Evolutionary conservation across 2,888 invertebrate species (phyloP).

Genomic region (Drosophila rubida): DNA sequence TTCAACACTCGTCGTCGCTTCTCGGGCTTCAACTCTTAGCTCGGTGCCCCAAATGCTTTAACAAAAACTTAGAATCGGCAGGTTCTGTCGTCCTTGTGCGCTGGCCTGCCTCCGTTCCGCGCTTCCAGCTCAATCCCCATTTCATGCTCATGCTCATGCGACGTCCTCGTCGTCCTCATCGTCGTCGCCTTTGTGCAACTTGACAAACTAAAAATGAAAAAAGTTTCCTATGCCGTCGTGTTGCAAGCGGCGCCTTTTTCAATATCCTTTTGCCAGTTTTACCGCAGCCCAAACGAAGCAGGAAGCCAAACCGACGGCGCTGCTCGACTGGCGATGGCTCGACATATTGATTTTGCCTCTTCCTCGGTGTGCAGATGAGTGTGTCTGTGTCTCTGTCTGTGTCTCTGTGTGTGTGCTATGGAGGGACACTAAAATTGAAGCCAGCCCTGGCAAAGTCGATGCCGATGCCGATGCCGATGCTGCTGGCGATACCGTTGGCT

Average conservation of each 20-base stretch:
- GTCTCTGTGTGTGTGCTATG: conserved; percentile 4
- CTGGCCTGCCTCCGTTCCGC: neutral
- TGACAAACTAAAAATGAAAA: conserved; percentile 81
- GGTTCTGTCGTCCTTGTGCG: conserved; percentile 25
- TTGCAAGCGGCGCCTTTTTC: conserved; percentile 77
- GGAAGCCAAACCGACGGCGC: conserved; percentile 37
- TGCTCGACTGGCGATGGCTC: conserved; percentile 56
- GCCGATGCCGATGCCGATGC: conserved; percentile 11
- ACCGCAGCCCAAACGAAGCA: conserved; percentile 38
- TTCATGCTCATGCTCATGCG: neutral
- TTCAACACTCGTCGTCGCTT: neutral
- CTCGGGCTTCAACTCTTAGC: conserved; percentile 13
- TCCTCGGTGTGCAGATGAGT: neutral
- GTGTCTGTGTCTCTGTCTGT: conserved; percentile 3
- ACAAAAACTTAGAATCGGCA: conserved; percentile 59
- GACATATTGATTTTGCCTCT: conserved; percentile 68
- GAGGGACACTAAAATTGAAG: conserved; percentile 51
- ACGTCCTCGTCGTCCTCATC: conserved; percentile 1
- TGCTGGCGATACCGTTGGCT: conserved; percentile 13
- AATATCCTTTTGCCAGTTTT: conserved; percentile 61
- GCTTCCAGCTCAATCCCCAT: neutral
- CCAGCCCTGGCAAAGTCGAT: conserved; percentile 38
- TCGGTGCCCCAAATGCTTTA: conserved; percentile 34
- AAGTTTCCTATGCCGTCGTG: conserved; percentile 68
- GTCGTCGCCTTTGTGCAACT: conserved; percentile 66